Evolutionary conservation across 2,797 vertebrate genomes (phyloP).

Genomic region (Mus caroli): DNA sequence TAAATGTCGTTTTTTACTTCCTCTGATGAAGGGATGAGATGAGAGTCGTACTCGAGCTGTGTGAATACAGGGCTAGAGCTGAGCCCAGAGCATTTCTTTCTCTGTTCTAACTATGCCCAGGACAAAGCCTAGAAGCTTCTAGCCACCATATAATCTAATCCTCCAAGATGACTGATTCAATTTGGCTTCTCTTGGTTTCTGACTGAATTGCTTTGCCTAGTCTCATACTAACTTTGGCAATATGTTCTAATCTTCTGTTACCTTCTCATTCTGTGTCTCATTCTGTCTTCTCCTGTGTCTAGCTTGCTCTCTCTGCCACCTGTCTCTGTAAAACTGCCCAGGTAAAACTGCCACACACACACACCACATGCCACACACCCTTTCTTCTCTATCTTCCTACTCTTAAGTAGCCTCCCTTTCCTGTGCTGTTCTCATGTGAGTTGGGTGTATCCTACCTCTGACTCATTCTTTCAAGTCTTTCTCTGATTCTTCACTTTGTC

Average conservation of each 20-base stretch:
- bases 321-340: neutral
- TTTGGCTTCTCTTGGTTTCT: neutral
- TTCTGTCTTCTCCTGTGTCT: neutral
- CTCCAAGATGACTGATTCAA: neutral
- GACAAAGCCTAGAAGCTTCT: neutral
- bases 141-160: neutral
- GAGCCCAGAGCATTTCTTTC: neutral
- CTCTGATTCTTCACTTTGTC: neutral
- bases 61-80: neutral
- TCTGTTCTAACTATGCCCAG: neutral
- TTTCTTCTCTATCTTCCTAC: neutral
- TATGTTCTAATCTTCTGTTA: neutral
- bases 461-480: neutral
- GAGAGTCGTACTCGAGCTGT: neutral
- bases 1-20: neutral
- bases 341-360: neutral
- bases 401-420: neutral
- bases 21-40: neutral
- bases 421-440: neutral
- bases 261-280: neutral
- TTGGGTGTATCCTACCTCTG: neutral
- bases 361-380: neutral
- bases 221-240: neutral
- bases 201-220: neutral
- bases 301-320: neutral